Evolutionary conservation across 2,888 invertebrate species (phyloP).

Genomic region (Pristionchus exspectatus): DNA sequence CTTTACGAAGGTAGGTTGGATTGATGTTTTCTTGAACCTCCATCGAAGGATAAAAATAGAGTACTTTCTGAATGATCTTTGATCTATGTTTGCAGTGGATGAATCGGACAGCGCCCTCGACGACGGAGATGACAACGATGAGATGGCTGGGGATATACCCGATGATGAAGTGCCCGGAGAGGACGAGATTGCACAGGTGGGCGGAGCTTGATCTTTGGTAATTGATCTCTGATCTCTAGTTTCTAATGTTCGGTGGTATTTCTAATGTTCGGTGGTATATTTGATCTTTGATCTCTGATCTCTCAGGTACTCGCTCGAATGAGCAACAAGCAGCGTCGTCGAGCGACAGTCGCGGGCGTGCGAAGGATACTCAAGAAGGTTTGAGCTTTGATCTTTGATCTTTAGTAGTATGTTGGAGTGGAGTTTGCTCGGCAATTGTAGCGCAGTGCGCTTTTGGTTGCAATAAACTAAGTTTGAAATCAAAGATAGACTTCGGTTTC

Average conservation of each 20-base stretch:
- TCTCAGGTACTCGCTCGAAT: neutral
- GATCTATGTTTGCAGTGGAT: neutral
- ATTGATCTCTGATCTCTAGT: neutral
- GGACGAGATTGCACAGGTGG: neutral
- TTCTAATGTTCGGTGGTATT: neutral
- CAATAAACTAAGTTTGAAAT: no score
- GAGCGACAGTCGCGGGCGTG: neutral
- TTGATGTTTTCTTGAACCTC: no score
- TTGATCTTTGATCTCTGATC: neutral
- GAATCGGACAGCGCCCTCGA: slow-evolving; percentile 12
- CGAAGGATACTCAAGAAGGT: neutral
- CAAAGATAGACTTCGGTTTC: no score
- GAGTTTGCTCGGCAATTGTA: neutral
- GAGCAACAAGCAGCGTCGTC: slow-evolving; percentile 8
- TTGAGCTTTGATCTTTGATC: neutral
- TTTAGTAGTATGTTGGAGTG: no score
- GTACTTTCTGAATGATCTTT: neutral
- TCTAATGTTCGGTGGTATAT: neutral
- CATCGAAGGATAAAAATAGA: neutral
- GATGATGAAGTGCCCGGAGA: slow-evolving; percentile 2
- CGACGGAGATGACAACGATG: neutral
- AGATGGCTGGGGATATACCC: neutral
- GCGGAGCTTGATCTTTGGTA: neutral
- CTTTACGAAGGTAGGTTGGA: neutral
- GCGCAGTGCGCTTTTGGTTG: neutral